These are phyloP conservation scores for Paramisgurnus dabryanus DNA, from an alignment of 2,113 vertebrate species.

Conservation along the genomic window DNA sequence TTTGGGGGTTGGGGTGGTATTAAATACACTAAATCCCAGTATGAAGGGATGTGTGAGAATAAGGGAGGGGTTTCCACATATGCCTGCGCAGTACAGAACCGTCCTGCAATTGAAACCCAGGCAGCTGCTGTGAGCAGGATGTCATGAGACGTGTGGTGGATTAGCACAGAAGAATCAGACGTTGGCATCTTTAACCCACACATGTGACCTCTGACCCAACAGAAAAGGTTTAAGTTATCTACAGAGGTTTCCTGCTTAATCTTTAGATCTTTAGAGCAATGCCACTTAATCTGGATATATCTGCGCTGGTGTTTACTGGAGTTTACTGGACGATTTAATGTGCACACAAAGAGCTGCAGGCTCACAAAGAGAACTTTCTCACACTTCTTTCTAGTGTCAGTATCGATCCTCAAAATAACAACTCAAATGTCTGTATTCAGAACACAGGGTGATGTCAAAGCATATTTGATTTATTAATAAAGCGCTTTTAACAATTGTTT, in stretches of 20 bases:
- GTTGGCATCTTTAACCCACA: slow-evolving; percentile 29
- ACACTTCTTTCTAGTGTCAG: neutral
- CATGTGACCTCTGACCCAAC: slow-evolving; percentile 12
- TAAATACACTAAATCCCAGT: neutral
- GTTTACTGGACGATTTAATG: neutral
- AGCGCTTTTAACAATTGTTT: too few species aligned
- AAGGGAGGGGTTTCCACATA: slow-evolving; percentile 32
- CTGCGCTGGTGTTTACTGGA: neutral
- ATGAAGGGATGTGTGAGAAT: slow-evolving; percentile 31
- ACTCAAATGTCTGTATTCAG: neutral
- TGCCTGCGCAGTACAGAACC: slow-evolving; percentile 1
- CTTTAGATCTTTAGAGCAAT: neutral
- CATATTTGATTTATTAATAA: too few species aligned
- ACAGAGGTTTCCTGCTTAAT: neutral
- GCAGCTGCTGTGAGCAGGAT: slow-evolving; percentile 48
- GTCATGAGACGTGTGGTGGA: slow-evolving; percentile 19
- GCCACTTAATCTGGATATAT: slow-evolving; percentile 1
- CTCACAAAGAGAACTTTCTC: neutral
- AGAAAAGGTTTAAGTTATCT: neutral
- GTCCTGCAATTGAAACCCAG: slow-evolving; percentile 20
- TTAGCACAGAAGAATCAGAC: slow-evolving; percentile 23
- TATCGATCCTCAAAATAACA: neutral
- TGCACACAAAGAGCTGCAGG: neutral
- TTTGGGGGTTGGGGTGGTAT: neutral
- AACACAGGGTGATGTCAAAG: too few species aligned